Evolutionary conservation across 2,797 vertebrate species (phyloP).

Genomic region (Apogon talboti): DNA sequence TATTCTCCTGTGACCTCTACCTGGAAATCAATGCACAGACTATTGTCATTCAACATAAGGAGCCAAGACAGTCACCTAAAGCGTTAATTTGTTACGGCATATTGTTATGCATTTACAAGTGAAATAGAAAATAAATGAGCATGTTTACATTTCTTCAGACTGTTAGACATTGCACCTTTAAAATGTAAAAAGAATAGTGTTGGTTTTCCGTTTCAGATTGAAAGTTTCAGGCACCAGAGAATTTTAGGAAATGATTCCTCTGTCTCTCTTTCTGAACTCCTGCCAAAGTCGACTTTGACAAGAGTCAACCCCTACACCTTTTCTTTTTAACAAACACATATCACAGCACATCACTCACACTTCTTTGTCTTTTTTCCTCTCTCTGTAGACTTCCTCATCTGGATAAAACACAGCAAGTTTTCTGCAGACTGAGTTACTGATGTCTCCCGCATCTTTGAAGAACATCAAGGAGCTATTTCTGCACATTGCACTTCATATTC

Average conservation of each 20-base stretch:
- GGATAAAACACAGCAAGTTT: conserved; percentile 29
- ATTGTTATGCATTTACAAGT: too few relatives aligned
- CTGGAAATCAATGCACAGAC: too few relatives aligned
- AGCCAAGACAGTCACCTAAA: too few relatives aligned
- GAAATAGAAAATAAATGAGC: too few relatives aligned
- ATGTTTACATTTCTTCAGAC: too few relatives aligned
- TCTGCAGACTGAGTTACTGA: conserved; percentile 20
- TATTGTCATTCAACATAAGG: too few relatives aligned
- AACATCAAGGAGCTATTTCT: conserved; percentile 38
- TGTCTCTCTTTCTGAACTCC: conserved; percentile 17
- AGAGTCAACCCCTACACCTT: background rate
- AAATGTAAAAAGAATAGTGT: too few relatives aligned
- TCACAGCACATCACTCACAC: conserved; percentile 15
- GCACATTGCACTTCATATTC: conserved; percentile 28
- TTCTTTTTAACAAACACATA: conserved; percentile 17
- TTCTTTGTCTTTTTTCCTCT: conserved; percentile 17
- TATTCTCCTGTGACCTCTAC: too few relatives aligned
- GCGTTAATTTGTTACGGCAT: too few relatives aligned
- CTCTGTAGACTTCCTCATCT: conserved; percentile 29
- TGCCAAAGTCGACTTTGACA: background rate
- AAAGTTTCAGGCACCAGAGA: too few relatives aligned
- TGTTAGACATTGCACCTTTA: too few relatives aligned
- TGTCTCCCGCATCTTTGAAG: conserved; percentile 28
- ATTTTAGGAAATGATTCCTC: conserved; percentile 6
- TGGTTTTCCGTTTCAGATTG: too few relatives aligned